phyloP scores from a whole-genome alignment of 2,888 invertebrate genomes.

The Acanthopleura granulata region DNA sequence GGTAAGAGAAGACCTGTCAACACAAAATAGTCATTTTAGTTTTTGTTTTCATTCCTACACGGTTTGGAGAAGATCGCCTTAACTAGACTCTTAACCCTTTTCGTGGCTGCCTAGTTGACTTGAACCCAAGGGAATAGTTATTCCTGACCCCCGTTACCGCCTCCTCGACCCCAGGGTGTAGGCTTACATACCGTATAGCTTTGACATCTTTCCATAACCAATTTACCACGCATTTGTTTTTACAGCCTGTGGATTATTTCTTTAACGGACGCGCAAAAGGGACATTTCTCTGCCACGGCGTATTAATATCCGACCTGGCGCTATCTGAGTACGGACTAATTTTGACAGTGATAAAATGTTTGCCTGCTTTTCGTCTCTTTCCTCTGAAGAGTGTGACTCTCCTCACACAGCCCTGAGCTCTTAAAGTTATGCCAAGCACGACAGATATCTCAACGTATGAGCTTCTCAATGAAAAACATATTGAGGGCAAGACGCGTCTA shows the following conservation, averaged over 20 bases:
- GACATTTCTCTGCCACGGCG: constrained; percentile 5
- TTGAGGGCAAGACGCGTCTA: neutral
- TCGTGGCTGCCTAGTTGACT: too few relatives aligned
- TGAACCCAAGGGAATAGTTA: too few relatives aligned
- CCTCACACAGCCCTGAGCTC: neutral
- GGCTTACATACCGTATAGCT: neutral
- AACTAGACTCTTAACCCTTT: neutral
- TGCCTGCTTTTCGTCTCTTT: constrained; percentile 6
- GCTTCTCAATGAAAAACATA: neutral
- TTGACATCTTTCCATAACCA: constrained; percentile 7
- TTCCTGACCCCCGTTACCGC: too few relatives aligned
- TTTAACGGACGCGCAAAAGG: constrained; percentile 10
- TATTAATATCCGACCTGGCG: neutral
- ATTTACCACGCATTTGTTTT: constrained; percentile 16
- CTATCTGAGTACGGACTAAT: neutral
- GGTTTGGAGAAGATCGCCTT: neutral
- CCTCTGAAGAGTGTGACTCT: neutral
- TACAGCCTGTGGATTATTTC: constrained; percentile 12
- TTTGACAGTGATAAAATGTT: constrained; percentile 6
- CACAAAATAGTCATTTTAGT: constrained; percentile 8
- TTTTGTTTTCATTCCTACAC: constrained; percentile 17
- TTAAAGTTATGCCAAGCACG: neutral
- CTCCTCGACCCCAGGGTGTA: neutral
- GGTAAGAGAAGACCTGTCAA: neutral
- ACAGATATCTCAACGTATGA: neutral